Evolutionary conservation across 2,888 invertebrate genomes (phyloP), one percentile per base, ranked within the genome.

Genomic region (Noctua fimbriata): DNA sequence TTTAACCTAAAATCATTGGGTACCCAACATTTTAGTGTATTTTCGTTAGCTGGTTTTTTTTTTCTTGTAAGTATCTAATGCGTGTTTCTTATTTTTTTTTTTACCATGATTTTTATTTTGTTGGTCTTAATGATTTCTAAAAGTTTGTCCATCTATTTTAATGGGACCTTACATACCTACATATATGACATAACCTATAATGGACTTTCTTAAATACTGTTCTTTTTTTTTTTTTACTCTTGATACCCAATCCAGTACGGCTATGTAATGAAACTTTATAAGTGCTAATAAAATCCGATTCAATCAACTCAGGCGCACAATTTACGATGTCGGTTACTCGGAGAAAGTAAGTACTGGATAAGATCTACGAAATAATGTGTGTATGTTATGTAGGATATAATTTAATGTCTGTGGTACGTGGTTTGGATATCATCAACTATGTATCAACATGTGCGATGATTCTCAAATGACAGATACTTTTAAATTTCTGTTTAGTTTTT

Each of bases 271-370:
- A 79, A 75, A 82, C 72, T 74, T 60, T 41, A 47, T 69, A 76
- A 79, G 86, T 79, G 83, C 79, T 67, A 85, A 79, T 83, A 82
- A 86, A 79, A 86, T 70, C 72, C 73, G 63, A 79, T 85, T 83
- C 66, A 66, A 85, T 82, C 78, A 82, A 86, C 83, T 79, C 76
- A 58, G 65, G 77, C 74, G 77, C 78, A 85, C 75, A 85, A 76
- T 85, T 85, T 85, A 85, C 85, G 86, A 79, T 79, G 76, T 49
- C 78, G 58, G 65, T 73, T 82, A 82, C 63, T 24, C 60, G 73
- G 85, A 76, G 85, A 85, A 85, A 85, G 84, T 85, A 76, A 74
- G 67, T 71, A 73, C 71, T 65, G 76, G 84, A 76, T 85, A 85
- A 78, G 67, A 85, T 84, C 82, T 73, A 86, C 60, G 14, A 81